A percentile compares a stretch with the other conserved stretches of the same genome.
Evolutionary conservation across 1,140 invertebrate genomes (phyloP).

Genomic region (roundworm (Caenorhabditis elegans)): WBcel235 BX284604.4:6611001-6611500

Average conservation of each 20-base stretch:
- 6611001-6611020: background rate
- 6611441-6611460: background rate
- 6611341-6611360: constrained; percentile 45
- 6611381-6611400: background rate
- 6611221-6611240: constrained; percentile 30
- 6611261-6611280: background rate
- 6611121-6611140: constrained; percentile 12
- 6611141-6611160: constrained; percentile 67
- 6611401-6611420: background rate
- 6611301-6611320: constrained; percentile 65
- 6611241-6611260: constrained; percentile 29
- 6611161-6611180: constrained; percentile 68
- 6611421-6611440: background rate
- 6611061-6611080: background rate
- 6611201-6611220: background rate
- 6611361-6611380: background rate
- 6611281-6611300: constrained; percentile 51
- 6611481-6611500: constrained; percentile 67
- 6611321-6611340: constrained; percentile 68
- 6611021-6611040: background rate
- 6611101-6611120: constrained; percentile 25
- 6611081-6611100: constrained; percentile 47
- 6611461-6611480: constrained; percentile 65
- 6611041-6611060: background rate
- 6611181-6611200: constrained; percentile 20